Base-by-base conservation (phyloP, 2,888 invertebrate genomes). In the Cyaniris semiargus region DNA sequence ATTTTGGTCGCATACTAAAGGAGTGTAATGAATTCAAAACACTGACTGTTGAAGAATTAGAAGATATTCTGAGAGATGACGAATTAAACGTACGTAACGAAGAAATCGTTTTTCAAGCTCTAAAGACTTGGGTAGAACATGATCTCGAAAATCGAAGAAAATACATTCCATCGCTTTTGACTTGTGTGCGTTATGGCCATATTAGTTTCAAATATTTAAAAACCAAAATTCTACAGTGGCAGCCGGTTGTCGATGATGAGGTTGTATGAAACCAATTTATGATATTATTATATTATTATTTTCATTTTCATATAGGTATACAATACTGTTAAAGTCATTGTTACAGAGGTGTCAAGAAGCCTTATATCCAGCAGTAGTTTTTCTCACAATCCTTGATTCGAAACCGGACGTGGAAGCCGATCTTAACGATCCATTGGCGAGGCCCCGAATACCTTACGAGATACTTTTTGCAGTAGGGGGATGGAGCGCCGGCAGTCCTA, bases 391-490 rank as follows among this genome's bases (percentile, higher is more conserved):
- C 71, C 84, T 95, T 82, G 94, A 94, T 82, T 90, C 93, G 1
- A 86, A 91, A 75, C 92, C 91, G 6, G 92, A 92, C 21, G 89
- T 92, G 8, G 95, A 94, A 82, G 90, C 91, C 18, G 94, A 95
- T 83, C 88, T 94, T 4, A 93, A 92, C 81, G 95, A 96, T 84
- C 95, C 95, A 0, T 84, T 96, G 58, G 94, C 96, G 10, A 90
- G 96, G 79, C 97, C 97, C 0, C 93, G 98, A 79, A 95, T 97
- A 88, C 97, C 95, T 74, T 96, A 96, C 86, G 96, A 96, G 84
- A 95, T 97, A 82, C 93, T 98, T 15, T 97, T 98, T 87, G 97
- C 97, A 18, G 95, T 97, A 23, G 97, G 97, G 4, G 98, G 98
- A 1, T 97, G 97, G 98, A 94, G 96, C 86, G 95, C 96, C n/a